Percentiles rank a stretch among this genome's conserved stretches.
Conservation (phyloP, 2,888 invertebrate species). For the Chrysomela aeneicollis region DNA sequence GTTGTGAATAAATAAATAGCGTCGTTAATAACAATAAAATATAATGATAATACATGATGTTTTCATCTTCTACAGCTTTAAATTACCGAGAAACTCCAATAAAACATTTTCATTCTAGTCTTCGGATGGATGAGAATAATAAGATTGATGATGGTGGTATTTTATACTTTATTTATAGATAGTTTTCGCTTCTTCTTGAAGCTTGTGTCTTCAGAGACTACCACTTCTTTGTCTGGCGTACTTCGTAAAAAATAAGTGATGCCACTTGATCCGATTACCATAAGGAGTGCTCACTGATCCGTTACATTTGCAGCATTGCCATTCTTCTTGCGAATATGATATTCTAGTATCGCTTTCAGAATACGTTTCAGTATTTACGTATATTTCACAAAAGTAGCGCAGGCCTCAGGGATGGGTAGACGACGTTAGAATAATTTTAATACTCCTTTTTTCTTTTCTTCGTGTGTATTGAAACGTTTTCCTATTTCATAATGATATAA, state of each 20-base stretch:
- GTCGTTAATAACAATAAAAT: too few relatives aligned
- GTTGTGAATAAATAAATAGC: too few relatives aligned
- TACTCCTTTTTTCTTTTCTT: too few relatives aligned
- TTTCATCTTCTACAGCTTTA: neutral
- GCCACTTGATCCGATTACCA: constrained; percentile 20
- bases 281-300: constrained; percentile 18
- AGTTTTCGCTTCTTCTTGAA: too few relatives aligned
- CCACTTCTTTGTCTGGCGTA: constrained; percentile 4
- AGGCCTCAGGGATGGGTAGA: too few relatives aligned
- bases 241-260: constrained; percentile 10
- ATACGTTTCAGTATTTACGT: neutral
- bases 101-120: too few relatives aligned
- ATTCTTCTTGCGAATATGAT: neutral
- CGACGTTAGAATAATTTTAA: too few relatives aligned
- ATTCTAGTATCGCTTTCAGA: neutral
- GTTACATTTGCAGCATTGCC: constrained; percentile 14
- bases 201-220: neutral
- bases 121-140: too few relatives aligned
- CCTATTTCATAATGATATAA: too few relatives aligned
- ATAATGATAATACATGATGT: neutral
- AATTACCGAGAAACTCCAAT: neutral
- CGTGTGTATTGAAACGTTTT: too few relatives aligned
- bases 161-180: neutral
- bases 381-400: too few relatives aligned
- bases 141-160: neutral